Base-by-base conservation (phyloP, 1,140 invertebrate species). In the Brevipalpus yothersi region DNA sequence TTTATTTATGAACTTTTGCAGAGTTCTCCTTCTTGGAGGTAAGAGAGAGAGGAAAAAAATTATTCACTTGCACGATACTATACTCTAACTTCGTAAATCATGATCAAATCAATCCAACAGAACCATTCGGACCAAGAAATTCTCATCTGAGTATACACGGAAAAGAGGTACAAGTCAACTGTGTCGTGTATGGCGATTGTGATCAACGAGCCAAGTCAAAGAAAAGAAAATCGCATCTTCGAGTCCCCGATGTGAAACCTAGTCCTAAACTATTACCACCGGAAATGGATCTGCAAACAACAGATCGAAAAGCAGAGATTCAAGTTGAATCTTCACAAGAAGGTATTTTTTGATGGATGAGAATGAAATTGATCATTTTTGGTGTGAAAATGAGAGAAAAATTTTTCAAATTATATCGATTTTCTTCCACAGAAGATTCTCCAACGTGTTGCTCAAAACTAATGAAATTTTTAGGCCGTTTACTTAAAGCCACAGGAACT, bases 11-110 rank as follows among this genome's bases (percentile, higher is more conserved):
- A 84, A 86, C 67, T 73, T 75, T 0, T 70, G 85, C 23, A 82
- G 80, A 56, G 84, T 82, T 68, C 67, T 82, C 23, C 65, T 83
- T 1, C 83, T 86, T 58, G 82, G 83, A 45, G 83, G 82, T 72
- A 67, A 60, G n/a, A 40, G 12, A n/a, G n/a, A n/a, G n/a, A n/a
- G n/a, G n/a, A 55, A 9, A 13, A 55, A 49, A 42, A 13, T 12
- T 13, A 55, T 17, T 19, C n/a, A 17, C n/a, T 2, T 2, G 17
- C 49, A 51, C 12, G 10, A 19, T 51, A n/a, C 9, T 51, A 5
- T 8, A 17, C n/a, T n/a, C 13, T 10, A 51, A 51, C 21, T 15
- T n/a, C 21, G n/a, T 45, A 45, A n/a, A n/a, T 51, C 12, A 19
- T 51, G 21, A 45, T 45, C 5, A n/a, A 51, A 51, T 51, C 12